A percentile compares a stretch with the other conserved stretches of the same genome.
phyloP scores from a whole-genome alignment of 2,888 invertebrate species.

The Parasteatoda lunata region DNA sequence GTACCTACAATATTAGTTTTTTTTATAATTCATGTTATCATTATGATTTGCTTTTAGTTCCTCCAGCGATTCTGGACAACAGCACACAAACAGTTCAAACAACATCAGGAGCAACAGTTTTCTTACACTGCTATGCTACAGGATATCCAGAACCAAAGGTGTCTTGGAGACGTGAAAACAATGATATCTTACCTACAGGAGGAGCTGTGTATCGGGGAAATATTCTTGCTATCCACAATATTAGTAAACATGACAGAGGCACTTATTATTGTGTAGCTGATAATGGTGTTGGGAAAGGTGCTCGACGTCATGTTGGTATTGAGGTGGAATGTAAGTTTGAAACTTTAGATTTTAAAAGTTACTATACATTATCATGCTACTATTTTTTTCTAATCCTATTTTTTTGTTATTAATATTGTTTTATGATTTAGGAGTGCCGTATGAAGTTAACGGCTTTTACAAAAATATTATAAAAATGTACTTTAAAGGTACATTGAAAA shows the following conservation, averaged over 20 bases:
- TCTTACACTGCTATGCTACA: conserved; percentile 89
- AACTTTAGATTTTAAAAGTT: not conserved
- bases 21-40: not conserved
- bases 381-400: too few relatives aligned
- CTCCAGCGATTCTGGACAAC: conserved; percentile 93
- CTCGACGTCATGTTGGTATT: conserved; percentile 85
- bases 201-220: conserved; percentile 79
- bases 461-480: too few relatives aligned
- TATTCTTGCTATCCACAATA: conserved; percentile 83
- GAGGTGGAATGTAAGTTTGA: conserved; percentile 77
- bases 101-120: conserved; percentile 68
- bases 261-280: conserved; percentile 91
- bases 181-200: conserved; percentile 90
- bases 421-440: too few relatives aligned
- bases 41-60: conserved; percentile 76
- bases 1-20: not conserved
- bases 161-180: conserved; percentile 93
- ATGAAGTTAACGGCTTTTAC: too few relatives aligned
- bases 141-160: conserved; percentile 89
- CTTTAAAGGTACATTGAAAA: too few relatives aligned
- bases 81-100: conserved; percentile 86
- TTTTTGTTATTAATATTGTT: too few relatives aligned
- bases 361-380: too few relatives aligned
- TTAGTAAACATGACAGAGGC: conserved; percentile 87
- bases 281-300: conserved; percentile 78